Evolutionary conservation across 2,797 vertebrate genomes (phyloP), one percentile per base, ranked within the genome.

Genomic region (Acomys russatus): DNA sequence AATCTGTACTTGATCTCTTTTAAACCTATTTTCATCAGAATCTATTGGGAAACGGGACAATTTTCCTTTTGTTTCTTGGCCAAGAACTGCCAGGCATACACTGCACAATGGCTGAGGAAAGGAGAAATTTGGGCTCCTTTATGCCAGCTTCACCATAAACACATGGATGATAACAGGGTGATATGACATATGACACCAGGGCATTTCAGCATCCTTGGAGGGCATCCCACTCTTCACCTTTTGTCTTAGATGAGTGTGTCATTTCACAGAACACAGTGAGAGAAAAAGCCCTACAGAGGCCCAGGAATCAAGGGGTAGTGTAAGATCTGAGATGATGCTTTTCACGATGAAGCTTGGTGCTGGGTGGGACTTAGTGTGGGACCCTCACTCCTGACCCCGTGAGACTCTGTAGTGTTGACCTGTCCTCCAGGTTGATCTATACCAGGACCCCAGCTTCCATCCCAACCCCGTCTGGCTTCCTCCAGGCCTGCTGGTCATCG

Each of bases 211-310:
- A 38, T 30, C 56, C 3, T 0, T 12, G 17, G 18, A 0, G 1
- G 2, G 54, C 3, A 4, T 38, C 3, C 9, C 12, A 28, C 61
- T 23, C 10, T 12, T 5, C 20, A 25, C 18, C 18, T 5, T 44
- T 33, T 54, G 74, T 14, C 49, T 6, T 35, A 9, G 30, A 17
- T 22, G n/a, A 63, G n/a, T 33, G 20, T 28, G 28, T 6, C 44
- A 2, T 64, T 49, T n/a, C 15, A 22, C 9, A 15, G 17, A 2
- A 2, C 1, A 3, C 9, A 17, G 20, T 0, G 54, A 35, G 38
- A 30, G 22, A 70, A 61, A 18, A 35, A 88, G 54, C 12, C 3
- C 15, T 11, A n/a, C 0, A 23, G 64, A 64, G 20, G 25, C 17
- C 33, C 63, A 56, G 35, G 25, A 56, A 64, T 33, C 10, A 5